A percentile compares a stretch with the other conserved stretches of the same genome.
Evolutionary conservation across 1,140 invertebrate species (phyloP).

Genomic region (Drosophila athabasca): DNA sequence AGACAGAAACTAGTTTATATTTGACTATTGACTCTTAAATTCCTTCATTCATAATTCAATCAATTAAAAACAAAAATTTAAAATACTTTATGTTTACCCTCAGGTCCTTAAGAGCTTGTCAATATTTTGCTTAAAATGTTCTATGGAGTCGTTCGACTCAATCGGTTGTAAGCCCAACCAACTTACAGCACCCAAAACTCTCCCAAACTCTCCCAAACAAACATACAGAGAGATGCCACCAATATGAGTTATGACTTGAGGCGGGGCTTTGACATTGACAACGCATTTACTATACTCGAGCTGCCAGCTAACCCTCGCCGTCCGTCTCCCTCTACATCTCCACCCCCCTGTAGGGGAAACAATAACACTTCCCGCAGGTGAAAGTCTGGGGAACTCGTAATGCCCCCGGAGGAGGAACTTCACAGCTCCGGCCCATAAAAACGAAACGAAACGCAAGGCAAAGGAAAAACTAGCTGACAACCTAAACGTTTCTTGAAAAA

Average conservation of each 20-base stretch:
- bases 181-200: conserved; percentile 22
- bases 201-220: background rate
- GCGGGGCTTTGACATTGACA: conserved; percentile 55
- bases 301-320: conserved; percentile 13
- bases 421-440: conserved; percentile 29
- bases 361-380: conserved; percentile 52
- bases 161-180: background rate
- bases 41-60: no score
- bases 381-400: conserved; percentile 48
- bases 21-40: no score
- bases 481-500: conserved; percentile 79
- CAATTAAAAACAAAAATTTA: no score
- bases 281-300: conserved; percentile 49
- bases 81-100: no score
- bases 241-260: conserved; percentile 65
- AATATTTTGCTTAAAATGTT: conserved; percentile 3
- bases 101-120: no score
- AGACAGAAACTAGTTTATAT: no score
- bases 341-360: conserved; percentile 17
- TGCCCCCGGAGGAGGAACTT: conserved; percentile 20
- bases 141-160: background rate
- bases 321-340: background rate
- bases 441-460: conserved; percentile 12
- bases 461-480: conserved; percentile 72
- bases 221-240: conserved; percentile 19